Percentiles rank a stretch among this genome's conserved stretches.
Conservation (phyloP, 2,888 invertebrate species). For the Acronicta alni region DNA sequence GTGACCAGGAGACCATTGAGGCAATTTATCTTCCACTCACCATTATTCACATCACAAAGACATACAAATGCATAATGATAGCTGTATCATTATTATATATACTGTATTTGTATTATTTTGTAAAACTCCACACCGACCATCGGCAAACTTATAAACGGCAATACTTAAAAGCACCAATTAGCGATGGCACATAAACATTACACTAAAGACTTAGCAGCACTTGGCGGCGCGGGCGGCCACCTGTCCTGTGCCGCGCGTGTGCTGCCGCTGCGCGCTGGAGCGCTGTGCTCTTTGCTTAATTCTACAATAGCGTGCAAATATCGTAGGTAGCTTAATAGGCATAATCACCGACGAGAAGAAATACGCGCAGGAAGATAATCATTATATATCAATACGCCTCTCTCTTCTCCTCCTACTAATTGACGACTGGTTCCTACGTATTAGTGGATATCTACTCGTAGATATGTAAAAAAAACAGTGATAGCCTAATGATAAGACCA, state of each 20-base stretch:
- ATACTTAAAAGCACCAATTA: conserved; percentile 27
- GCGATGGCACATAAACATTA: conserved; percentile 11
- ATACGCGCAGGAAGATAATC: conserved; percentile 4
- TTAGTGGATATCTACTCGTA: too few relatives aligned
- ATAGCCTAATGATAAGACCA: too few relatives aligned
- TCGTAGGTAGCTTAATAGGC: conserved; percentile 4
- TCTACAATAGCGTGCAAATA: conserved; percentile 11
- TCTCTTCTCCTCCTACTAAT: too few relatives aligned
- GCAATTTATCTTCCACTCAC: too few relatives aligned
- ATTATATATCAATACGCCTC: background rate
- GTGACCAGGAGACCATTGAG: too few relatives aligned
- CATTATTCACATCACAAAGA: too few relatives aligned
- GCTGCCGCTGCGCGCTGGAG: background rate
- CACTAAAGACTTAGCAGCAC: conserved; percentile 16
- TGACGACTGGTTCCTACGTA: too few relatives aligned
- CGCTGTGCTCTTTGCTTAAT: conserved; percentile 6
- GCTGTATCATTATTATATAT: too few relatives aligned
- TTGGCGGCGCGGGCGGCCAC: background rate
- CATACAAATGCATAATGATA: too few relatives aligned
- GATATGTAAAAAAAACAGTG: too few relatives aligned
- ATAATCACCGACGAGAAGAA: conserved; percentile 23
- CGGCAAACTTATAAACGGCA: background rate
- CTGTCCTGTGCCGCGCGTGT: conserved; percentile 17
- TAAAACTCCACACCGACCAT: background rate
- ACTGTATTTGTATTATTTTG: background rate